Evolutionary conservation across 2,113 vertebrate genomes (phyloP).

Genomic region (Planiliza haematocheilus): DNA sequence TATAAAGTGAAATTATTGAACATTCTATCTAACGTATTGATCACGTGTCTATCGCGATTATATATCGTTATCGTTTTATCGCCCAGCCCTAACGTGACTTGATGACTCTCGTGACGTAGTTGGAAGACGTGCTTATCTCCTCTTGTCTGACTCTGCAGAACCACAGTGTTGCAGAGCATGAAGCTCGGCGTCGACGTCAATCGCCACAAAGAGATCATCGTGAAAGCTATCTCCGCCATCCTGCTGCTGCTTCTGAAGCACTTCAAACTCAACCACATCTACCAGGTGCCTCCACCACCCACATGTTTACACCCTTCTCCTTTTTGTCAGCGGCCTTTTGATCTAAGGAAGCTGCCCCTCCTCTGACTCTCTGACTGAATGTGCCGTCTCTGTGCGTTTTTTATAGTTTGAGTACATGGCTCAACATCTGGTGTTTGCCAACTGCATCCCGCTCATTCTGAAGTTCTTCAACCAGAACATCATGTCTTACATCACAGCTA

Average conservation of each 20-base stretch:
- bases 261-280: conserved; percentile 97
- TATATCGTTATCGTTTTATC: no score
- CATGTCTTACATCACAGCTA: conserved; percentile 99
- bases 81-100: no score
- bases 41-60: no score
- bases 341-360: neutral
- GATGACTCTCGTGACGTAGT: no score
- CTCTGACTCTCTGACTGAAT: neutral
- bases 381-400: conserved; percentile 7
- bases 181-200: conserved; percentile 98
- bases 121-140: neutral
- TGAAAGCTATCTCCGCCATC: conserved; percentile 96
- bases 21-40: no score
- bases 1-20: no score
- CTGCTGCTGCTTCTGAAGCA: conserved; percentile 96
- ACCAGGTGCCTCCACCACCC: conserved; percentile 86
- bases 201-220: conserved; percentile 97
- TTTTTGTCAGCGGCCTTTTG: neutral
- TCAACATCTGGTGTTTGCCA: conserved; percentile 98
- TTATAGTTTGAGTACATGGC: conserved; percentile 98
- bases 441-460: conserved; percentile 98
- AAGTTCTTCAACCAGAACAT: conserved; percentile 99
- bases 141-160: conserved; percentile 82
- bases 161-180: conserved; percentile 98
- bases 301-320: neutral